Conservation (phyloP, 2,797 vertebrate genomes). For the Orestias chungarensis region DNA sequence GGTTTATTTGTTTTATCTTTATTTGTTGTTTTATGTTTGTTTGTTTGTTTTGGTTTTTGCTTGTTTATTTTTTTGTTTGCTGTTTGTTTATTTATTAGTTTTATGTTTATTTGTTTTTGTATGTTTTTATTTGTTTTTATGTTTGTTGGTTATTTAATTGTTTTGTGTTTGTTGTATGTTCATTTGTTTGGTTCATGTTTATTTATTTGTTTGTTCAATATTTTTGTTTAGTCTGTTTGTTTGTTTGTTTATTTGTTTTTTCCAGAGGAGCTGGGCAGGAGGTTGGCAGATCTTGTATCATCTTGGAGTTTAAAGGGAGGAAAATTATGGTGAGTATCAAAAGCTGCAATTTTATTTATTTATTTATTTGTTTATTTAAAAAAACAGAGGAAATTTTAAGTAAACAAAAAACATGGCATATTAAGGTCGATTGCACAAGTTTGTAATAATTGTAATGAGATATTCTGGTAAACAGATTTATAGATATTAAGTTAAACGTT, state of each 20-base stretch:
- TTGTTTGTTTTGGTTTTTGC: too few species aligned
- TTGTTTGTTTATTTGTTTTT: background rate
- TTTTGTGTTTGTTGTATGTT: too few species aligned
- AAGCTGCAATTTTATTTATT: background rate
- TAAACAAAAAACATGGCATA: background rate
- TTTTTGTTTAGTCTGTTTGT: too few species aligned
- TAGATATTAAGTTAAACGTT: background rate
- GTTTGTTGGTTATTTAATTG: too few species aligned
- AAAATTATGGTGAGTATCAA: constrained; percentile 90
- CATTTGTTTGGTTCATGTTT: too few species aligned
- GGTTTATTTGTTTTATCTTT: too few species aligned
- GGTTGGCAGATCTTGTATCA: constrained; percentile 95
- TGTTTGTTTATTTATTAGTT: too few species aligned
- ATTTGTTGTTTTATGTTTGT: too few species aligned
- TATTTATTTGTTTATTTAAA: background rate
- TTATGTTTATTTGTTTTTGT: too few species aligned
- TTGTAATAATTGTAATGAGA: background rate
- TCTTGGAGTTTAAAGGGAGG: constrained; percentile 95
- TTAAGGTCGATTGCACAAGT: background rate
- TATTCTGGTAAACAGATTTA: background rate
- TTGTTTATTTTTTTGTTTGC: too few species aligned
- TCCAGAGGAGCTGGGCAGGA: constrained; percentile 94
- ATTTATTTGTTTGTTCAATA: too few species aligned
- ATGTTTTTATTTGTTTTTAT: too few species aligned
- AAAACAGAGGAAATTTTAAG: background rate